Conservation (phyloP, 2,113 vertebrate genomes). For the Setophaga coronata region DNA sequence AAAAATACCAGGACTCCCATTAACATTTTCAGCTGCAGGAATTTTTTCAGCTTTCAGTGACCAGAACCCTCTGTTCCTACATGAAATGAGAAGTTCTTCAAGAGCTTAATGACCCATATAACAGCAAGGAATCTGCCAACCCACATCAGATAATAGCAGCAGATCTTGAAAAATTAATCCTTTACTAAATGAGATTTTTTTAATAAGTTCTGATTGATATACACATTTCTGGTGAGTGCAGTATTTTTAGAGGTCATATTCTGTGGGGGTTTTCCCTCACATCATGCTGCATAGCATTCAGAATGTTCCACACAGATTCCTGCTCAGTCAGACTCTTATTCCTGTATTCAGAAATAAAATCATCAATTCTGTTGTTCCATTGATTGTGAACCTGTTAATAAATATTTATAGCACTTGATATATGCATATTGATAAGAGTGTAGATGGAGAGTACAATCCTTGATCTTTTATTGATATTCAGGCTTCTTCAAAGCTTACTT, state of each 20-base stretch:
- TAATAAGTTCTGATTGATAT: neutral
- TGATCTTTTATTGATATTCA: neutral
- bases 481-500: neutral
- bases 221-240: neutral
- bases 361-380: constrained; percentile 27
- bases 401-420: neutral
- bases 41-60: neutral
- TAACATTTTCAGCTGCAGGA: neutral
- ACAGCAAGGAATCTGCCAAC: neutral
- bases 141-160: neutral
- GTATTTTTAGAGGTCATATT: neutral
- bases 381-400: constrained; percentile 26
- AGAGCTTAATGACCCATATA: neutral
- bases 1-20: neutral
- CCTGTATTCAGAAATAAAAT: constrained; percentile 44
- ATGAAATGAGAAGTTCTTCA: neutral
- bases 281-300: constrained; percentile 27
- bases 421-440: neutral
- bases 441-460: neutral
- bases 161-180: neutral
- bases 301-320: constrained; percentile 4
- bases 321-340: constrained; percentile 22
- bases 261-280: neutral
- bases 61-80: neutral
- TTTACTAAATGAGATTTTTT: neutral